Percentiles rank a stretch among this genome's conserved stretches.
Evolutionary conservation across 1,140 invertebrate species (phyloP).

Genomic region (Thalassaphorura encarpata): DNA sequence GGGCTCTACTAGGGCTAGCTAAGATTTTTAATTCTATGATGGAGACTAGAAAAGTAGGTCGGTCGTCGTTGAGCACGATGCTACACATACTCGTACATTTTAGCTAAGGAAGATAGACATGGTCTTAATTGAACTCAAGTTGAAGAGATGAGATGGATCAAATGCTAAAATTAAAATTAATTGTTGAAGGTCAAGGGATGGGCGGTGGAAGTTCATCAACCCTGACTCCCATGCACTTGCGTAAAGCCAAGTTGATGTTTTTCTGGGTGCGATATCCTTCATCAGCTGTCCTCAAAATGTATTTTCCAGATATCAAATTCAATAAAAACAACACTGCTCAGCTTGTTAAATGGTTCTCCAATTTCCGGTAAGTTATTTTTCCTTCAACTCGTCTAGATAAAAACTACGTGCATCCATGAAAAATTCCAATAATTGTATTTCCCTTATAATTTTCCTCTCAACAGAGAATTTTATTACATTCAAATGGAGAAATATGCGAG

Average conservation of each 20-base stretch:
- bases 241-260: constrained; percentile 99
- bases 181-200: too few species aligned
- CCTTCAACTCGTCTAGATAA: too few species aligned
- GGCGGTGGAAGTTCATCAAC: constrained; percentile 53
- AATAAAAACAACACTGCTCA: constrained; percentile 99
- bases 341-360: constrained; percentile 99
- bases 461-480: constrained; percentile 99
- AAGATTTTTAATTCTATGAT: too few species aligned
- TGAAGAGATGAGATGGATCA: too few species aligned
- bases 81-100: too few species aligned
- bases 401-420: too few species aligned
- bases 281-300: constrained; percentile 97
- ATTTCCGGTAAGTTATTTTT: constrained; percentile 78
- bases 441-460: constrained; percentile 37
- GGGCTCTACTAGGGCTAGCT: too few species aligned
- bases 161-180: too few species aligned
- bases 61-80: too few species aligned
- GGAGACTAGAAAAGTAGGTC: too few species aligned
- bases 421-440: constrained; percentile 3
- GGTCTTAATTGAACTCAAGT: too few species aligned
- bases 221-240: constrained; percentile 97
- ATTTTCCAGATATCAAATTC: constrained; percentile 99
- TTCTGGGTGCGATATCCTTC: constrained; percentile 99
- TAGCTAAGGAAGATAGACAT: too few species aligned
- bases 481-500: constrained; percentile 99